Evolutionary conservation across 1,140 invertebrate species (phyloP).

Genomic region (Chelonus insularis): DNA sequence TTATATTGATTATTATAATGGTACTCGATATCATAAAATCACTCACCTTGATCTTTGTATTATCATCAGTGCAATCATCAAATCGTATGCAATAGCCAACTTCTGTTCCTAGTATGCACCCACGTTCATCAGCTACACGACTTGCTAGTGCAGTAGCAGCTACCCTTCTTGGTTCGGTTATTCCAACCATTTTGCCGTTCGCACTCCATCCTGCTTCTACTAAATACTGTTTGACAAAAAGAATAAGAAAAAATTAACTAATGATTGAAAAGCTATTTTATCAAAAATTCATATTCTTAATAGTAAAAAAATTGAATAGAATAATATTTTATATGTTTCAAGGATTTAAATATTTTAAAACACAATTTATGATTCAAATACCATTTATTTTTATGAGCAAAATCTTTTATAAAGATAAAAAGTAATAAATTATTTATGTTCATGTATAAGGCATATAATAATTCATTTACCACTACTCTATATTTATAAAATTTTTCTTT

Average conservation of each 20-base stretch:
- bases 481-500: too few species aligned
- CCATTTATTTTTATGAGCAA: too few species aligned
- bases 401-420: too few species aligned
- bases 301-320: constrained; percentile 21
- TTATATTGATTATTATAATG: not conserved
- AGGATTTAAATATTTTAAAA: too few species aligned
- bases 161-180: constrained; percentile 91
- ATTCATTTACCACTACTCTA: too few species aligned
- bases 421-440: too few species aligned
- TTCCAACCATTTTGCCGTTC: constrained; percentile 73
- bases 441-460: too few species aligned
- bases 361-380: too few species aligned
- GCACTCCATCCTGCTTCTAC: constrained; percentile 86
- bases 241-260: constrained; percentile 22
- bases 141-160: constrained; percentile 87
- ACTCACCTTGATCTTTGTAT: constrained; percentile 84
- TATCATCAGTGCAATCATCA: constrained; percentile 73
- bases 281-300: too few species aligned
- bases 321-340: too few species aligned
- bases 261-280: too few species aligned
- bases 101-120: constrained; percentile 73
- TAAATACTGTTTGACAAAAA: constrained; percentile 73
- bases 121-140: constrained; percentile 89
- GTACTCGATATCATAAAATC: constrained; percentile 20
- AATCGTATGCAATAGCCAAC: constrained; percentile 95